These are phyloP conservation scores for Heliconius sara DNA, from an alignment of 2,888 invertebrate species.

Conservation along the genomic window DNA sequence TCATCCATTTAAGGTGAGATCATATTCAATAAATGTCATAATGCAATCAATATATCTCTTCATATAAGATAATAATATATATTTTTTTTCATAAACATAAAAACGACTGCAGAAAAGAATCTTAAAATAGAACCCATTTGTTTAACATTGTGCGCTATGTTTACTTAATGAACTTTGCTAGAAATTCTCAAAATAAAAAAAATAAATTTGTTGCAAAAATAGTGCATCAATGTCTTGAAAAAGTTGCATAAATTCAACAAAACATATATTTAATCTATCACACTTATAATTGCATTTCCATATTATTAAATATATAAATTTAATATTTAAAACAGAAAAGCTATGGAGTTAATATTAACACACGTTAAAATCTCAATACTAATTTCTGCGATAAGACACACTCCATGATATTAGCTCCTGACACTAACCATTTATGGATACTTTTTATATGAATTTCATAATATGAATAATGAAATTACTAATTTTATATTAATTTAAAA, in stretches of 20 bases:
- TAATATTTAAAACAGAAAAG: background rate
- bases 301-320: background rate
- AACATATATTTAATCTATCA: background rate
- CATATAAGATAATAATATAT: background rate
- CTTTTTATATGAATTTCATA: constrained; percentile 14
- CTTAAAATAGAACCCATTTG: background rate
- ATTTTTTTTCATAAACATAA: background rate
- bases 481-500: constrained; percentile 8
- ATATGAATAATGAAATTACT: background rate
- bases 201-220: background rate
- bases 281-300: background rate
- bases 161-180: background rate
- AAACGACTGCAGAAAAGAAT: background rate
- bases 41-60: background rate
- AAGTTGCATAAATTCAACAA: background rate
- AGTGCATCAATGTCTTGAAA: background rate
- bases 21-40: background rate
- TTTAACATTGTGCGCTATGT: background rate
- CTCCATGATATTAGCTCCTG: background rate
- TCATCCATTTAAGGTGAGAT: background rate
- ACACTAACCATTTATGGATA: constrained; percentile 1
- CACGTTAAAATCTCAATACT: background rate
- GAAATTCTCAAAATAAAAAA: background rate
- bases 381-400: background rate
- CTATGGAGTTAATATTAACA: background rate